These are phyloP conservation scores for Orbicella faveolata DNA, from an alignment of 64 coral and sea anemone species.

Conservation along the genomic window DNA sequence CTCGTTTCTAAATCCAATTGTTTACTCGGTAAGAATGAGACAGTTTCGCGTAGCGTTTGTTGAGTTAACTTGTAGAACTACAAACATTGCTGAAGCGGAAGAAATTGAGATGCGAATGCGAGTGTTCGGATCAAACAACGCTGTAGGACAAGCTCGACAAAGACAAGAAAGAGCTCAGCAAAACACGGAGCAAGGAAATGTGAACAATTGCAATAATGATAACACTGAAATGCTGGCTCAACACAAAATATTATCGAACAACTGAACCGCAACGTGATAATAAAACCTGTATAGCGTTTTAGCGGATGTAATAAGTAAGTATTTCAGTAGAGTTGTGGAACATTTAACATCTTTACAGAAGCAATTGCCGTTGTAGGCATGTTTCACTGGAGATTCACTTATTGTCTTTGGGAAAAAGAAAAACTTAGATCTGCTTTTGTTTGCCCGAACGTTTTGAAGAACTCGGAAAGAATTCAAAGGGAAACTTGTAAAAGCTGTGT, in stretches of 20 bases:
- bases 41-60: conserved; percentile 16
- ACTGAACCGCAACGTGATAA: no score
- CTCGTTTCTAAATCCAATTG: conserved; percentile 15
- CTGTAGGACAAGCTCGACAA: background rate
- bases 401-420: no score
- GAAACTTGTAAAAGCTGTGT: no score
- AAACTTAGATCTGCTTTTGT: background rate
- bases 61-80: background rate
- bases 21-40: conserved; percentile 11
- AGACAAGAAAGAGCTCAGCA: background rate
- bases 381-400: no score
- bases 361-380: no score
- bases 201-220: background rate
- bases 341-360: no score
- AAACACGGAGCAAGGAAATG: background rate
- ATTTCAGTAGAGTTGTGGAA: no score
- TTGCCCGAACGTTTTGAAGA: no score
- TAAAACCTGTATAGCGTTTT: no score
- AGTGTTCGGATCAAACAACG: background rate
- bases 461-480: no score
- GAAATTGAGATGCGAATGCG: background rate
- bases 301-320: no score
- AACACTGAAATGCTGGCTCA: background rate
- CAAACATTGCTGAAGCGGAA: background rate
- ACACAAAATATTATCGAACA: background rate